Base-by-base conservation (phyloP, 2,888 invertebrate species). In the Netelia virgata region DNA sequence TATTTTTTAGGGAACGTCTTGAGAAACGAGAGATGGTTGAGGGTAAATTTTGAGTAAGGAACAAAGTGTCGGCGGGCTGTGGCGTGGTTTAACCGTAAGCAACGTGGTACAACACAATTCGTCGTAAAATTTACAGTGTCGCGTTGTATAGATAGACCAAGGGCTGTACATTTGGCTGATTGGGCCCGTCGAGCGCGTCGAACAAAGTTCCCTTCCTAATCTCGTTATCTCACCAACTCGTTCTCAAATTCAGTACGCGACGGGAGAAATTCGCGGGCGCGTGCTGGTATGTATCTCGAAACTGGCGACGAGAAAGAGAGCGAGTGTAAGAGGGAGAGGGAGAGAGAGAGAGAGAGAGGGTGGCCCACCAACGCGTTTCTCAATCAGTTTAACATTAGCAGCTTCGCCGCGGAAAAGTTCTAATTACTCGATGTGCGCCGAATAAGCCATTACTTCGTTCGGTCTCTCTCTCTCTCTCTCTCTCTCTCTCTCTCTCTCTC, bases 161-260 rank as follows among this genome's bases (percentile, higher is more conserved):
- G 47, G 57, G 63, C 59, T 57, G 53, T 23, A 47, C 64, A 64
- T 77, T 88, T 88, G 87, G 88, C 89, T 90, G 92, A 92, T 92
- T 92, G 90, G 90, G 72, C 78, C 90, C 84, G 83, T 86, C 80
- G 87, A 86, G 87, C 68, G 83, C 72, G 80, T 78, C 77, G 90
- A 93, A 92, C 92, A 90, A 92, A 92, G 92, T 93, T 93, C 90
- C 89, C 85, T 88, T 86, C 86, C 90, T 92, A 92, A 93, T 92
- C 91, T 92, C 87, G 90, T 93, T 93, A 90, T 87, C 88, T 86
- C 87, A 66, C 82, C 88, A 87, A 88, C 88, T 90, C 89, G 88
- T 90, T 91, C 88, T 88, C 87, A 88, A 92, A 92, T 91, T 90
- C 90, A 87, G 88, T 88, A 87, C 84, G 83, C 82, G 78, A 78